These are phyloP conservation scores for Rutilus rutilus DNA, from an alignment of 2,113 vertebrate genomes.

Conservation along the genomic window DNA sequence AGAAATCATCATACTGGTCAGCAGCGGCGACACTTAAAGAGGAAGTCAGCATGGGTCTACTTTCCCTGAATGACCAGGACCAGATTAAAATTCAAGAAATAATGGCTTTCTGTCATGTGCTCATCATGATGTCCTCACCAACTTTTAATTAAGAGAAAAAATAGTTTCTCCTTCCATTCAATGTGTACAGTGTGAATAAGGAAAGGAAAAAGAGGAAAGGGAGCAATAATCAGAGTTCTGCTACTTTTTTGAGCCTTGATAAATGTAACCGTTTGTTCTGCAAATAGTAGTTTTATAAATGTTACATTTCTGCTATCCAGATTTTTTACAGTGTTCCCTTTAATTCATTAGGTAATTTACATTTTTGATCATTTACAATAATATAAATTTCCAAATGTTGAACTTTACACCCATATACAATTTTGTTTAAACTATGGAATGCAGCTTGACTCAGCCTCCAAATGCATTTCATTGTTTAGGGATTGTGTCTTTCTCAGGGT, in stretches of 20 bases:
- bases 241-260: slow-evolving; percentile 52
- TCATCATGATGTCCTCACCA: slow-evolving; percentile 85
- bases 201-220: background rate
- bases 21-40: slow-evolving; percentile 91
- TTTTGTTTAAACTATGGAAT: slow-evolving; percentile 13
- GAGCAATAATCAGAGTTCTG: background rate
- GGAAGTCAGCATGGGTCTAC: slow-evolving; percentile 90
- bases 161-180: slow-evolving; percentile 52
- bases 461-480: slow-evolving; percentile 51
- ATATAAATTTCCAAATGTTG: background rate
- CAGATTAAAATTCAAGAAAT: slow-evolving; percentile 95
- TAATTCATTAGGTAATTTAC: background rate
- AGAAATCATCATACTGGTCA: slow-evolving; percentile 85
- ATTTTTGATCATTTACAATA: background rate
- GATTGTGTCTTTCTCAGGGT: slow-evolving; percentile 57
- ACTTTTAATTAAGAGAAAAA: slow-evolving; percentile 91
- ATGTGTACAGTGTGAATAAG: slow-evolving; percentile 45
- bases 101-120: slow-evolving; percentile 89
- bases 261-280: slow-evolving; percentile 50
- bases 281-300: background rate
- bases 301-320: background rate
- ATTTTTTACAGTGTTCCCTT: background rate
- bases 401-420: background rate
- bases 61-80: slow-evolving; percentile 83
- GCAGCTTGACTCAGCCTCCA: slow-evolving; percentile 36